Percentiles rank a stretch among this genome's conserved stretches.
Evolutionary conservation across 1,140 invertebrate species (phyloP).

Genomic region (Adelges cooleyi): DNA sequence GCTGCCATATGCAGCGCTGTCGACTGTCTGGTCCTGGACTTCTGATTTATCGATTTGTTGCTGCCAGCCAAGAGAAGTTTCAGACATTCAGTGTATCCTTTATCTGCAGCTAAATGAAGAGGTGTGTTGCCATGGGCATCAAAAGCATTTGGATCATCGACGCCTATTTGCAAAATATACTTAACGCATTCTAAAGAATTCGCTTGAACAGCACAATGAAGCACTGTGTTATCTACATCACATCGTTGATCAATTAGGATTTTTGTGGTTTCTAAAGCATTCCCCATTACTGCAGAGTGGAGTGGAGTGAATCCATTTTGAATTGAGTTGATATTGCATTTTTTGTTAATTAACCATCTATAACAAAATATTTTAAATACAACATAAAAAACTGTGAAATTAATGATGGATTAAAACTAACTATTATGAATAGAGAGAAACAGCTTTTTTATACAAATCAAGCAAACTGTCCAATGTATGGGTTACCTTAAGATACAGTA

Average conservation of each 20-base stretch:
- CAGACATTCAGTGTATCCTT: constrained; percentile 54
- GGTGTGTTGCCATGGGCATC: constrained; percentile 60
- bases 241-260: constrained; percentile 52
- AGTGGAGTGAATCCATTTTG: constrained; percentile 51
- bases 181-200: constrained; percentile 61
- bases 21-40: constrained; percentile 31
- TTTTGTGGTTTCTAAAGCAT: constrained; percentile 57
- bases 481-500: too few species aligned
- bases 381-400: too few species aligned
- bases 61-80: constrained; percentile 37
- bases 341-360: constrained; percentile 52
- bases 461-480: too few species aligned
- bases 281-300: constrained; percentile 69
- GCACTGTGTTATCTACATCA: constrained; percentile 57
- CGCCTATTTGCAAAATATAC: constrained; percentile 55
- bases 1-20: constrained; percentile 73
- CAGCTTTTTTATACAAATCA: too few species aligned
- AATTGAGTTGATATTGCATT: constrained; percentile 49
- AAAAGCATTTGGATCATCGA: constrained; percentile 52
- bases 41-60: constrained; percentile 32
- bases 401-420: too few species aligned
- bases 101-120: constrained; percentile 62
- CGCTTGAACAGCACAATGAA: constrained; percentile 63
- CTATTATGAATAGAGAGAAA: too few species aligned
- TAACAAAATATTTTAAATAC: too few species aligned